These are phyloP conservation scores for Syngnathus typhle DNA, from an alignment of 2,113 vertebrate species.

Conservation along the genomic window DNA sequence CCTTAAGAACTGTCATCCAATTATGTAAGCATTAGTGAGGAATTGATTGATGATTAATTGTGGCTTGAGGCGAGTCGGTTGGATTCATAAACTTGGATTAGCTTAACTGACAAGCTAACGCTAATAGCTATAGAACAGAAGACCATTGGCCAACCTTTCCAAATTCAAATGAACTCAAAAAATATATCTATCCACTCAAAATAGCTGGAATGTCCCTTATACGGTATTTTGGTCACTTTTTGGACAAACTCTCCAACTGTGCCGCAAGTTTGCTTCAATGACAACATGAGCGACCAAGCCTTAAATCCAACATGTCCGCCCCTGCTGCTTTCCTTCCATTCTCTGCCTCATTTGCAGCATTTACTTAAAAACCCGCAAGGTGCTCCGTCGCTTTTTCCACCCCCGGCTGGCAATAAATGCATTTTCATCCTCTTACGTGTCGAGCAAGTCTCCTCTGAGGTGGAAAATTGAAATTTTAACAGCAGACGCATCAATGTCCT, in stretches of 20 bases:
- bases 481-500: conserved; percentile 45
- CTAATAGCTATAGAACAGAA: too few species aligned
- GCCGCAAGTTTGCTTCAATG: not conserved
- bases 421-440: conserved; percentile 50
- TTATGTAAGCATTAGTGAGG: not conserved
- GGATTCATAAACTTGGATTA: too few species aligned
- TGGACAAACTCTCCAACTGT: too few species aligned
- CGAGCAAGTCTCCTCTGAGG: conserved; percentile 53
- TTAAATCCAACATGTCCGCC: not conserved
- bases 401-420: conserved; percentile 17
- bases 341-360: conserved; percentile 29
- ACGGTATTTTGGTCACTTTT: too few species aligned
- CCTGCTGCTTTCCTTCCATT: conserved; percentile 17
- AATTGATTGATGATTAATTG: not conserved
- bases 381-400: conserved; percentile 10
- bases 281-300: conserved; percentile 3
- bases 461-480: conserved; percentile 66
- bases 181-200: too few species aligned
- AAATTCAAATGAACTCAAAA: too few species aligned
- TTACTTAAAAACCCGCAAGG: conserved; percentile 30
- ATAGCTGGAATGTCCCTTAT: too few species aligned
- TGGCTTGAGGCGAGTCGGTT: too few species aligned
- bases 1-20: not conserved
- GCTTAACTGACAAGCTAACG: too few species aligned
- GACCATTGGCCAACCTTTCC: too few species aligned